Conservation (phyloP, 1,140 invertebrate species). For the Wasmannia auropunctata region DNA sequence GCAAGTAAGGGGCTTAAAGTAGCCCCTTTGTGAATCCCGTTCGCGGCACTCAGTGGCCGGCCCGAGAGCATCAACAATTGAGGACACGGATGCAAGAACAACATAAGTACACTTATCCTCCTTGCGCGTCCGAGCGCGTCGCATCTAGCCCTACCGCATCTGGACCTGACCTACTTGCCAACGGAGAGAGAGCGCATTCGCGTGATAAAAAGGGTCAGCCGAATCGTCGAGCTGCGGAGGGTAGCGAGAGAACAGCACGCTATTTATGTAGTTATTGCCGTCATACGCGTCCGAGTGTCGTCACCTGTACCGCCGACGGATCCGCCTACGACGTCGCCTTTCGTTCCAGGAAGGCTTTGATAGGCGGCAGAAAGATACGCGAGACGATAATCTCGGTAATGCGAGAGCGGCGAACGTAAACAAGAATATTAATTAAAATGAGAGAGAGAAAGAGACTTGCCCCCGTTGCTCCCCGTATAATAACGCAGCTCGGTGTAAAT, state of each 20-base stretch:
- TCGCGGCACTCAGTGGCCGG: neutral
- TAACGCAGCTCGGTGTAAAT: neutral
- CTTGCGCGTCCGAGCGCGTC: conserved; percentile 67
- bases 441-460: neutral
- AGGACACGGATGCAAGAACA: conserved; percentile 67
- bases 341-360: neutral
- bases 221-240: conserved; percentile 12
- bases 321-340: conserved; percentile 5
- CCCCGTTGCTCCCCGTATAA: neutral
- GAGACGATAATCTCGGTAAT: neutral
- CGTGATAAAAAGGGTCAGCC: conserved; percentile 43
- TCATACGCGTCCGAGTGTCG: neutral
- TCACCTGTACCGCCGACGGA: neutral
- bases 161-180: conserved; percentile 40
- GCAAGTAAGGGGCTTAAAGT: neutral
- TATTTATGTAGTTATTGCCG: conserved; percentile 5
- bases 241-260: neutral
- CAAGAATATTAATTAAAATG: conserved; percentile 31
- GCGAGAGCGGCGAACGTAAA: neutral
- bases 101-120: conserved; percentile 75
- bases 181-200: neutral
- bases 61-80: conserved; percentile 59
- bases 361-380: neutral
- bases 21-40: conserved; percentile 44
- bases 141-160: conserved; percentile 1